Percentiles rank a stretch among this genome's conserved stretches.
Conservation (phyloP, 2,888 invertebrate genomes). For the Calliphora vomitoria region DNA sequence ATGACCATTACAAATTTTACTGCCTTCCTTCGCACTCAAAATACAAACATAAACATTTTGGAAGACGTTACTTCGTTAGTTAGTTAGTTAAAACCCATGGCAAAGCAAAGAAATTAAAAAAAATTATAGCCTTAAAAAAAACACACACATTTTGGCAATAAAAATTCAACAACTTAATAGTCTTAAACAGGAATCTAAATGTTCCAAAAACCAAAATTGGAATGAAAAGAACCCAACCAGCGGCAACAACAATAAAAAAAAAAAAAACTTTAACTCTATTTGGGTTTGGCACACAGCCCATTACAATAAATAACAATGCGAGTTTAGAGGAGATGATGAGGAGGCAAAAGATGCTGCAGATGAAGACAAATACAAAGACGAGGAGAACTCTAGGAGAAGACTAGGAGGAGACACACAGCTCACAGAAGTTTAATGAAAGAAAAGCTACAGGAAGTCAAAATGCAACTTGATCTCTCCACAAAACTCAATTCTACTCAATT, state of each 20-base stretch:
- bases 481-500: constrained; percentile 55
- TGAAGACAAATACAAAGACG: constrained; percentile 3
- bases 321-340: constrained; percentile 16
- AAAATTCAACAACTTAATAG: constrained; percentile 71
- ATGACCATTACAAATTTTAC: constrained; percentile 37
- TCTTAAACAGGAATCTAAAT: constrained; percentile 68
- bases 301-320: constrained; percentile 70
- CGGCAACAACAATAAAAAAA: constrained; percentile 21
- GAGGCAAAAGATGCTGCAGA: constrained; percentile 20
- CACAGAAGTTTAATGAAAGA: constrained; percentile 59
- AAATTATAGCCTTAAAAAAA: constrained; percentile 54
- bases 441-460: constrained; percentile 71
- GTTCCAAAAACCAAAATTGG: constrained; percentile 63
- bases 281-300: constrained; percentile 72
- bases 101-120: background rate
- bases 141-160: constrained; percentile 67
- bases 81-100: constrained; percentile 1
- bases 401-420: background rate
- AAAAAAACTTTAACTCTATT: constrained; percentile 59
- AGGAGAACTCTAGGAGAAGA: background rate
- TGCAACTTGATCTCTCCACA: constrained; percentile 69
- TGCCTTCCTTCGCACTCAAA: background rate
- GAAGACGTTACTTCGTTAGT: background rate
- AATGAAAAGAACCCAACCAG: constrained; percentile 38
- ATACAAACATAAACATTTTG: background rate